Base-by-base conservation (phyloP, 2,797 vertebrate species). In the Hydrophis major region DNA sequence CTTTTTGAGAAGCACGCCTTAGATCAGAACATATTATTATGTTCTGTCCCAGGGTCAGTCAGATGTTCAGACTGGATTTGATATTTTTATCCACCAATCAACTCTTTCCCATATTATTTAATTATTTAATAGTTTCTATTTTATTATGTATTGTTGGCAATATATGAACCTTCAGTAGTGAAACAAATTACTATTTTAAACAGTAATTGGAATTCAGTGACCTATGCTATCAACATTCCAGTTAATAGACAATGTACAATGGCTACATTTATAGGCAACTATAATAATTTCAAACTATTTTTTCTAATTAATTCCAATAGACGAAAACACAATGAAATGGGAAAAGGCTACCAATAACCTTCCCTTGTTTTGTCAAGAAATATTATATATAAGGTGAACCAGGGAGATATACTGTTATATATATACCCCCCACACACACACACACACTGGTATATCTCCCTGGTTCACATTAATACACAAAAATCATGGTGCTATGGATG, bases 401-500 rank as follows among this genome's bases (percentile, higher is more conserved):
- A 50, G 50, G 50, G 50, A 50, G 50, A 50, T 50, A 50, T 50
- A 8, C 50, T 50, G 50, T 7, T 50, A 8, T 50, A 50, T 50
- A 6, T 50, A 50, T 50, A 50, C 1, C 47, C 47, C 1, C 47
- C 47, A n/a, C 47, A 1, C 47, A 0, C 5, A 0, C 47, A 1
- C 47, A 47, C 47, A 47, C 47, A 47, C 47, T 50, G 50, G 50
- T 50, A 60, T 60, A 60, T 60, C 6, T 60, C 11, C 1, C 27
- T 66, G 61, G 28, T 16, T 32, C 16, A 18, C 16, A 16, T 37
- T 20, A 78, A 78, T 37, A 42, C 69, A 37, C 6, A 10, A 3
- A 20, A 78, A 37, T 42, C 69, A 74, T 74, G 8, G 8, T 37
- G 6, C 32, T 74, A 8, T 74, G 32, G 32, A 74, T 16, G 69